Conservation (phyloP, 2,113 vertebrate genomes). For the Sapajus apella region DNA sequence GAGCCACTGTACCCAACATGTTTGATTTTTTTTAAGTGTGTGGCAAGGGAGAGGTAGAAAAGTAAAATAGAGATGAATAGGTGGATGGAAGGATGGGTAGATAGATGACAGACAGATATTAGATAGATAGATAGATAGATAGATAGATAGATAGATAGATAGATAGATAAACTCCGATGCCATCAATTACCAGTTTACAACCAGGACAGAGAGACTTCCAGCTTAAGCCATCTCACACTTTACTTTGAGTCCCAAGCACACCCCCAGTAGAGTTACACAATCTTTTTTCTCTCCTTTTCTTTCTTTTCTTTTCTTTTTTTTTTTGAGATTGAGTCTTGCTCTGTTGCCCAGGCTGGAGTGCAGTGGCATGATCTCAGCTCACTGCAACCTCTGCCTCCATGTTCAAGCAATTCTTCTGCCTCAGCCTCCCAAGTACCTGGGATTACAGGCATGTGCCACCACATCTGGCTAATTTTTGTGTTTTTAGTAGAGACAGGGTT, state of each 20-base stretch:
- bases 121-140: not conserved
- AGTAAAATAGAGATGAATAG: not conserved
- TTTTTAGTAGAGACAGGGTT: too few relatives aligned
- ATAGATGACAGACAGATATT: not conserved
- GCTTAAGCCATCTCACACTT: not conserved
- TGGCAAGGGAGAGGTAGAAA: not conserved
- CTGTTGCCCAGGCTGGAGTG: too few relatives aligned
- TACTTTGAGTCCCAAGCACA: not conserved
- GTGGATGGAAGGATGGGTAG: not conserved
- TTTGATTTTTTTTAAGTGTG: not conserved
- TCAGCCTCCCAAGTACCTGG: too few relatives aligned
- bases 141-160: not conserved
- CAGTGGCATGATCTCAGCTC: too few relatives aligned
- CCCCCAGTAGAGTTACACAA: not conserved
- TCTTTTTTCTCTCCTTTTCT: too few relatives aligned
- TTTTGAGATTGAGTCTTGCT: too few relatives aligned
- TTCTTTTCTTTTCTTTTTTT: too few relatives aligned
- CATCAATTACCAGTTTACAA: not conserved
- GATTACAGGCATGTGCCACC: too few relatives aligned
- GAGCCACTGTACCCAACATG: too few relatives aligned
- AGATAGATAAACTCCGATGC: not conserved
- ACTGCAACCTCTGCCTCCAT: too few relatives aligned
- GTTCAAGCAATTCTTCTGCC: too few relatives aligned
- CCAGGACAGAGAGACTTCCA: not conserved
- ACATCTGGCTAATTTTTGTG: too few relatives aligned